Percentiles rank a stretch among this genome's conserved stretches.
Conservation (phyloP, 2,888 invertebrate genomes). For the Ennomos quercinarius region DNA sequence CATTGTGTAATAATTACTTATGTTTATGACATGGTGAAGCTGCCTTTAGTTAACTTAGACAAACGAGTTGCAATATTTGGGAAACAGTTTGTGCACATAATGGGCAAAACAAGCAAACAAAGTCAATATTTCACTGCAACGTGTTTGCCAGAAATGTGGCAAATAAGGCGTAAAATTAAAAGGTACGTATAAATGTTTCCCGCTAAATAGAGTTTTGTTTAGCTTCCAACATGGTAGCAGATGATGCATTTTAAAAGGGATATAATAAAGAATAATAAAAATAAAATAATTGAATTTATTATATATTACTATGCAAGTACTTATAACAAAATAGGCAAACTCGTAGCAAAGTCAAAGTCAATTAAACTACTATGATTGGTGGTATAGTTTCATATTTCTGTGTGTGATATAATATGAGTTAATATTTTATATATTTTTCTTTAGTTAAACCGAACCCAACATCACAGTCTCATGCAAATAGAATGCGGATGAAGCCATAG, state of each 20-base stretch:
- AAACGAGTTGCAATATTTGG: conserved; percentile 71
- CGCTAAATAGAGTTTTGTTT: too few relatives aligned
- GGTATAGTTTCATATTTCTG: too few relatives aligned
- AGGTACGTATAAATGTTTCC: not conserved
- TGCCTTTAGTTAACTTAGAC: conserved; percentile 47
- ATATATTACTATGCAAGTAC: too few relatives aligned
- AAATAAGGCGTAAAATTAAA: conserved; percentile 24
- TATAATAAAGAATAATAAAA: too few relatives aligned
- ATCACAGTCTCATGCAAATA: conserved; percentile 13
- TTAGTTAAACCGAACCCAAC: not conserved
- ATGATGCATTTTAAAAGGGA: too few relatives aligned
- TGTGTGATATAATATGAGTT: not conserved
- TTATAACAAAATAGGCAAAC: too few relatives aligned
- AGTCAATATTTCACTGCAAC: conserved; percentile 20
- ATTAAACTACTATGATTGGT: not conserved
- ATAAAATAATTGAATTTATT: too few relatives aligned
- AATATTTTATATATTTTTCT: not conserved
- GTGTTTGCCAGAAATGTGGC: conserved; percentile 24
- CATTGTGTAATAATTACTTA: conserved; percentile 35
- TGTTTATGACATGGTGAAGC: conserved; percentile 37
- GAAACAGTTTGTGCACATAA: conserved; percentile 53
- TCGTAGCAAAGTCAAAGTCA: too few relatives aligned
- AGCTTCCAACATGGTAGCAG: too few relatives aligned
- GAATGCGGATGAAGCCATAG: conserved; percentile 22
- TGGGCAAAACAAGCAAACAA: conserved; percentile 27